A percentile compares a stretch with the other conserved stretches of the same genome.
phyloP scores from a whole-genome alignment of 2,888 invertebrate genomes.

The Argyresthia goedartella region DNA sequence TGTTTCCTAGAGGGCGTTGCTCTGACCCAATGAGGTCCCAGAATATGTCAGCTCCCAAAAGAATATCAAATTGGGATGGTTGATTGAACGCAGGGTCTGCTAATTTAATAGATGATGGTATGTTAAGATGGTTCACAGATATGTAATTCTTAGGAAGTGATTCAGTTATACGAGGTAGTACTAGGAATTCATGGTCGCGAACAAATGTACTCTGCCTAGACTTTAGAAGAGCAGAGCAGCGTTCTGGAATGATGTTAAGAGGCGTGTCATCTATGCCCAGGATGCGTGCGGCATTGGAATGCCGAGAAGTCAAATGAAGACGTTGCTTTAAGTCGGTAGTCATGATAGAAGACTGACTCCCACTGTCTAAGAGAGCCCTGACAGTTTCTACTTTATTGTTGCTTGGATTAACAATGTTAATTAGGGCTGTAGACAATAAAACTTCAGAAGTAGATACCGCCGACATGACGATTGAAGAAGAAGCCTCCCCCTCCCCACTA shows the following conservation, averaged over 20 bases:
- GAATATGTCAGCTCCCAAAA: slow-evolving; percentile 3
- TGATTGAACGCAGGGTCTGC: not conserved
- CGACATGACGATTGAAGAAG: not conserved
- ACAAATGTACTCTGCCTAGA: not conserved
- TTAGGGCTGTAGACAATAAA: not conserved
- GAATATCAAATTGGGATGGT: not conserved
- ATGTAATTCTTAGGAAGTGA: not conserved
- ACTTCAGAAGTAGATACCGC: not conserved
- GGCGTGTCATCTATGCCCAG: not conserved
- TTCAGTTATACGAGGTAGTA: not conserved
- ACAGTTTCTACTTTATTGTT: not conserved
- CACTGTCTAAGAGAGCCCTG: not conserved
- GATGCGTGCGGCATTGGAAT: not conserved
- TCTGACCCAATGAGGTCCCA: not conserved
- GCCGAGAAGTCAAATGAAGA: not conserved
- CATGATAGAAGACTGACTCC: slow-evolving; percentile 2
- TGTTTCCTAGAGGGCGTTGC: not conserved
- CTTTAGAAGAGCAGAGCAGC: not conserved
- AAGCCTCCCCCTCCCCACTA: not conserved
- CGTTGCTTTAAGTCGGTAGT: not conserved
- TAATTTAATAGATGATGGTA: not conserved
- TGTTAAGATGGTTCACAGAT: not conserved
- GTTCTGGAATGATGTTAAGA: not conserved
- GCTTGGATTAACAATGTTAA: not conserved
- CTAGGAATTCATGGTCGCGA: not conserved